Evolutionary conservation across 2,113 vertebrate genomes (phyloP).

Genomic region (Perca fluviatilis): DNA sequence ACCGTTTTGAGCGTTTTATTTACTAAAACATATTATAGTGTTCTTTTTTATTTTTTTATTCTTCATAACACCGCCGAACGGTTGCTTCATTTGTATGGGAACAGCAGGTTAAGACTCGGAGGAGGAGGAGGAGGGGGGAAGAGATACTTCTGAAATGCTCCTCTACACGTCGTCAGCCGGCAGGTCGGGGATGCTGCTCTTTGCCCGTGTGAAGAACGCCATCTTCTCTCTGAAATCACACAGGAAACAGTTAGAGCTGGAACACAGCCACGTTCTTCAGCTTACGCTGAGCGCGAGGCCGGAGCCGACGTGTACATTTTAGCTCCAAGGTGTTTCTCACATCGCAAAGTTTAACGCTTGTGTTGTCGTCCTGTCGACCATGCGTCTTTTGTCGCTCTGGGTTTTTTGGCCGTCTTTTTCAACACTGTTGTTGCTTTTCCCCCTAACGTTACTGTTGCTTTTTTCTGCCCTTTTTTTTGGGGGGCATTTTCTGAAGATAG

Average conservation of each 20-base stretch:
- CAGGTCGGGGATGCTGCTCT: constrained; percentile 91
- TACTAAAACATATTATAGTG: constrained; percentile 34
- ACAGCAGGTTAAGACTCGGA: constrained; percentile 41
- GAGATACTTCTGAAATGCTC: constrained; percentile 69
- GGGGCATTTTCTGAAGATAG: too few relatives aligned
- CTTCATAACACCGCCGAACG: constrained; percentile 81
- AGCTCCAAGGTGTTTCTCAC: not conserved
- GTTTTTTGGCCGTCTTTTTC: too few relatives aligned
- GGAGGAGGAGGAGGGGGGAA: not conserved
- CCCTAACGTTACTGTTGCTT: too few relatives aligned
- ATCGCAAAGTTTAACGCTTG: too few relatives aligned
- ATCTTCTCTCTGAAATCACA: constrained; percentile 93
- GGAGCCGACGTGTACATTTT: not conserved
- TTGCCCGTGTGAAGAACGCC: constrained; percentile 96
- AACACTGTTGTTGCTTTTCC: too few relatives aligned
- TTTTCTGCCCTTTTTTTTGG: too few relatives aligned
- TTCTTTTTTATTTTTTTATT: constrained; percentile 52
- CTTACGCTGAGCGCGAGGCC: too few relatives aligned
- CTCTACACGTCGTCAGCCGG: constrained; percentile 92
- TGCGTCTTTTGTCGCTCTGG: too few relatives aligned
- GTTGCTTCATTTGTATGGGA: constrained; percentile 58
- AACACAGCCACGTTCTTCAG: too few relatives aligned
- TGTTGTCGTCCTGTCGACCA: too few relatives aligned
- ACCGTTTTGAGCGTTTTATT: constrained; percentile 25
- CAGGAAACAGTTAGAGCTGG: not conserved